Conservation (phyloP, 2,888 invertebrate genomes). For the Onthophagus sagittarius region DNA sequence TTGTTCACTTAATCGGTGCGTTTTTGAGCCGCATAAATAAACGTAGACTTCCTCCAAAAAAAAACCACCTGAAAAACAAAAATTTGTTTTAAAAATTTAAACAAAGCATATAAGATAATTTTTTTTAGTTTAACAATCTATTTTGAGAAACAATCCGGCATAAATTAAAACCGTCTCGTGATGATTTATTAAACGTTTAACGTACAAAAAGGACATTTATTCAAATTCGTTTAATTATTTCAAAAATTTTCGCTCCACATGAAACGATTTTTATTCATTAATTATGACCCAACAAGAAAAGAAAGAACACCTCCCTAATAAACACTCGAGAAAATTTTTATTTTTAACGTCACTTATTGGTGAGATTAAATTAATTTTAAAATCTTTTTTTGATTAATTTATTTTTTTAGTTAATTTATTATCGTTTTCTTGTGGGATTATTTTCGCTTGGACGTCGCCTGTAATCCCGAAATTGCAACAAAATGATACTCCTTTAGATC, state of each 20-base stretch:
- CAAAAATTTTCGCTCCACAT: background rate
- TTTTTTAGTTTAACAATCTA: background rate
- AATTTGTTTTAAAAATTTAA: no score
- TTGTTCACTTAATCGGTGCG: no score
- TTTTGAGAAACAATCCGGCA: background rate
- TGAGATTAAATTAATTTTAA: background rate
- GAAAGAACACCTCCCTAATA: background rate
- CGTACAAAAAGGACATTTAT: background rate
- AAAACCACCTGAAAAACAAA: no score
- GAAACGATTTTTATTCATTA: background rate
- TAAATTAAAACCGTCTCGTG: background rate
- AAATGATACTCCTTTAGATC: constrained; percentile 49
- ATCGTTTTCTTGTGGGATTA: constrained; percentile 46
- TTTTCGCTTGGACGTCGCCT: constrained; percentile 47
- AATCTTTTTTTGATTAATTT: background rate
- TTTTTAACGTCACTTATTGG: background rate
- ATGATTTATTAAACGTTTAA: background rate
- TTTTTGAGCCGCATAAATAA: no score
- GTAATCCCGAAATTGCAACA: constrained; percentile 30
- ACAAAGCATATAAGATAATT: background rate
- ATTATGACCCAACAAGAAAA: background rate
- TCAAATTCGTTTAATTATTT: background rate
- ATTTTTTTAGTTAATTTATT: constrained; percentile 47
- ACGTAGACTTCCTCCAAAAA: no score
- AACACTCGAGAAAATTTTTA: background rate